Evolutionary conservation across 2,797 vertebrate genomes (phyloP).

Genomic region (Typhlichthys subterraneus): DNA sequence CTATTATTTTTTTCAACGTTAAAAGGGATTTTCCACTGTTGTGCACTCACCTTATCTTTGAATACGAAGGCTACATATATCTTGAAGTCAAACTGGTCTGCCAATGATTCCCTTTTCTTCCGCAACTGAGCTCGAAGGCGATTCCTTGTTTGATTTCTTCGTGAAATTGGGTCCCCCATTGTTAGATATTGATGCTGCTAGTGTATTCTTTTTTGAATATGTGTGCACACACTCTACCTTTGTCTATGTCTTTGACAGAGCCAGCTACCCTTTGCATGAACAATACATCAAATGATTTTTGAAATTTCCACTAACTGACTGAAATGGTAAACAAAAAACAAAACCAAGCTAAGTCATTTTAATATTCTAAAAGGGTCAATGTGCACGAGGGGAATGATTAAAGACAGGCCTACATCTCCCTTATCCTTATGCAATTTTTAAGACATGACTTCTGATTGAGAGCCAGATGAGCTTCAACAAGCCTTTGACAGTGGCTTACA

Average conservation of each 20-base stretch:
- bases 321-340: constrained; percentile 64
- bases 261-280: constrained; percentile 78
- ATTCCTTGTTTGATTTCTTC: constrained; percentile 99
- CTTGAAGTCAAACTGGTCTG: constrained; percentile 99
- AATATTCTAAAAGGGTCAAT: constrained; percentile 57
- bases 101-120: constrained; percentile 99
- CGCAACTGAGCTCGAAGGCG: constrained; percentile 99
- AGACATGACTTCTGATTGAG: constrained; percentile 59
- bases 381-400: constrained; percentile 64
- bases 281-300: constrained; percentile 84
- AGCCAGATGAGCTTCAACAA: constrained; percentile 55
- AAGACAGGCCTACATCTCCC: constrained; percentile 70
- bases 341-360: constrained; percentile 79
- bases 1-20: background rate
- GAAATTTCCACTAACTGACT: constrained; percentile 74
- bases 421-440: constrained; percentile 68
- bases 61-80: constrained; percentile 99
- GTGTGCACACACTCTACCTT: constrained; percentile 30
- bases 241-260: constrained; percentile 36
- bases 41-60: constrained; percentile 94
- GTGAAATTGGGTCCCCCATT: constrained; percentile 99
- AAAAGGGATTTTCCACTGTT: background rate
- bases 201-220: constrained; percentile 48
- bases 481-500: constrained; percentile 48
- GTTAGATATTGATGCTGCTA: constrained; percentile 82